phyloP scores from a whole-genome alignment of 2,888 invertebrate species.

The Yponomeuta cagnagella region DNA sequence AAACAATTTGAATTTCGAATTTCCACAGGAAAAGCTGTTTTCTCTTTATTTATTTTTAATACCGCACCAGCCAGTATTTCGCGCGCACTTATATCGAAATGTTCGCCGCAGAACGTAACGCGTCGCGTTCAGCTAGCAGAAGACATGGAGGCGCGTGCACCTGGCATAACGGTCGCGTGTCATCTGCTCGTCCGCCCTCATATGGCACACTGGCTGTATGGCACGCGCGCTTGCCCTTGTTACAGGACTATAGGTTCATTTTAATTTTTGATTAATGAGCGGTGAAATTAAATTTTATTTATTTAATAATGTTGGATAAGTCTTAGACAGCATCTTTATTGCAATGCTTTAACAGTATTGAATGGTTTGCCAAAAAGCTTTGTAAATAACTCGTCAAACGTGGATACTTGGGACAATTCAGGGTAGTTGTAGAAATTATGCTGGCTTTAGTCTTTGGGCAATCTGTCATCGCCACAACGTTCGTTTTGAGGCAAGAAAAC shows the following conservation, averaged over 20 bases:
- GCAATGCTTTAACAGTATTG: no score
- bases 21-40: neutral
- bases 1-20: neutral
- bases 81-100: neutral
- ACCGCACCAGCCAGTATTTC: neutral
- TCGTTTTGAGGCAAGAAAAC: no score
- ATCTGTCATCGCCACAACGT: no score
- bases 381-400: no score
- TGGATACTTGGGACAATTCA: no score
- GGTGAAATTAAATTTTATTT: no score
- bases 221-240: slow-evolving; percentile 48
- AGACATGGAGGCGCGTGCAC: slow-evolving; percentile 43
- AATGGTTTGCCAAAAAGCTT: no score
- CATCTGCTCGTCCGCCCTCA: slow-evolving; percentile 63
- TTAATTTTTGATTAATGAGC: neutral
- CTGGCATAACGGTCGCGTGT: slow-evolving; percentile 74
- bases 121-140: neutral
- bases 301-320: no score
- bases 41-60: neutral
- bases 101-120: slow-evolving; percentile 4
- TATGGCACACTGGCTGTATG: slow-evolving; percentile 55
- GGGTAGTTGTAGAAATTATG: no score
- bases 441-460: no score
- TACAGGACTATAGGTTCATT: neutral
- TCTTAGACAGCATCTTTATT: no score